These are phyloP conservation scores for Hydrochoerus hydrochaeris DNA, from an alignment of 2,113 vertebrate species.

Conservation along the genomic window DNA sequence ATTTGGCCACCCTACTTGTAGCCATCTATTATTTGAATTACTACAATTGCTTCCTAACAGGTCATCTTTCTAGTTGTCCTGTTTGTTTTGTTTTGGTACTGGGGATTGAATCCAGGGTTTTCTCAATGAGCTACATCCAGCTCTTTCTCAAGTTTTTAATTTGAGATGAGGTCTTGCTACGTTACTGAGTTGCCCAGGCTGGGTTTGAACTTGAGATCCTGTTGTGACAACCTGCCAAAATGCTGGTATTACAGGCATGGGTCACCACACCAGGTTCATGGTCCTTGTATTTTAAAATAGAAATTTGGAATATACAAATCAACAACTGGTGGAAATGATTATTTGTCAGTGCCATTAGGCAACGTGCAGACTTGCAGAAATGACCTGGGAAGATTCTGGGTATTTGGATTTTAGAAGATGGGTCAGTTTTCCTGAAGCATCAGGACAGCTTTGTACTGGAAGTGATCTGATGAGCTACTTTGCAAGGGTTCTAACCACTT, in stretches of 20 bases:
- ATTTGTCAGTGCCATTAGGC: background rate
- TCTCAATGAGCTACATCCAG: background rate
- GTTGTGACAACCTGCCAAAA: background rate
- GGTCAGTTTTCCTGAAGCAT: background rate
- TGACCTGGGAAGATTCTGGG: background rate
- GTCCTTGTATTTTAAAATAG: background rate
- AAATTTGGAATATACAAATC: background rate
- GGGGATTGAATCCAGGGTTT: background rate
- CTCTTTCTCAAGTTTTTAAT: background rate
- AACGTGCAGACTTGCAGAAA: background rate
- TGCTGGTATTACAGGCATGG: background rate
- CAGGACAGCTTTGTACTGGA: background rate
- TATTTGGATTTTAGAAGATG: background rate
- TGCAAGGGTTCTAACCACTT: background rate
- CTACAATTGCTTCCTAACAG: background rate
- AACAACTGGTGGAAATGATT: background rate
- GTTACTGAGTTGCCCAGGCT: background rate
- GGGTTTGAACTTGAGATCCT: background rate
- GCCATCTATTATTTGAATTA: background rate
- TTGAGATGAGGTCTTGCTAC: background rate
- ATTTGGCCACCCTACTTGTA: background rate
- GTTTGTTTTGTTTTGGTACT: background rate
- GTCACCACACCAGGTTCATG: background rate
- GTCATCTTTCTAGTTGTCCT: background rate
- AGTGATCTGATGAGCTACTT: background rate